Evolutionary conservation across 2,113 vertebrate genomes (phyloP).

Genomic region (Otus sunia): DNA sequence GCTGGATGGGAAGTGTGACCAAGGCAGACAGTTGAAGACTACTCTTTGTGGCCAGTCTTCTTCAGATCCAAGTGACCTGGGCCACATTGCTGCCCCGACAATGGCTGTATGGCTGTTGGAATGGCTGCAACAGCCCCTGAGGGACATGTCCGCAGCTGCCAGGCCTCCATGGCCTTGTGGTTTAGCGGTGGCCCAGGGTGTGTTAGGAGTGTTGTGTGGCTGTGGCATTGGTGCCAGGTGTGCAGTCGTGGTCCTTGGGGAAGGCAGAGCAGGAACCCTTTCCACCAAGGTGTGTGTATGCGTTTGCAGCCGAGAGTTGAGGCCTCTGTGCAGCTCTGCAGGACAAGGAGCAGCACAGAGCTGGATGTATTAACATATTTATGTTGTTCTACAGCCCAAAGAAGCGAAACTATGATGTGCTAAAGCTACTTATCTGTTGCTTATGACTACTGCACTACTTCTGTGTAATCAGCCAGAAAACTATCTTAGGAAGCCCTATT

Average conservation of each 20-base stretch:
- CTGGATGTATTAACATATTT: neutral
- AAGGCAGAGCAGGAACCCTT: neutral
- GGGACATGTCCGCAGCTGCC: neutral
- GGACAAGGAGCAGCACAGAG: neutral
- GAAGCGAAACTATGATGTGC: neutral
- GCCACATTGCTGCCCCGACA: accelerated
- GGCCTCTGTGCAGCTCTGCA: neutral
- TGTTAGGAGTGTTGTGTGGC: accelerated
- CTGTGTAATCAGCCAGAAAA: slow-evolving; percentile 35
- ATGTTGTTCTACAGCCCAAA: neutral
- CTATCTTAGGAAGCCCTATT: slow-evolving; percentile 25
- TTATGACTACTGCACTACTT: neutral
- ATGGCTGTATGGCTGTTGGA: neutral
- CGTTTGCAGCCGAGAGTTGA: accelerated
- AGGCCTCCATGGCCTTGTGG: accelerated
- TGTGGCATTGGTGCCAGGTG: neutral
- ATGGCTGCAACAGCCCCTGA: accelerated
- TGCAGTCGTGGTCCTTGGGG: accelerated
- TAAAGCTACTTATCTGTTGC: slow-evolving; percentile 29
- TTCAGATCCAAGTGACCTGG: neutral
- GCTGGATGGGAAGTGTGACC: neutral
- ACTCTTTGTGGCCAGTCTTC: neutral
- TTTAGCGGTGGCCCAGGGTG: accelerated
- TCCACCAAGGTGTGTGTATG: accelerated
- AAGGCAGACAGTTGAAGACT: neutral